These are phyloP conservation scores for Lophura swinhoii DNA, from an alignment of 2,797 vertebrate genomes.

Conservation along the genomic window DNA sequence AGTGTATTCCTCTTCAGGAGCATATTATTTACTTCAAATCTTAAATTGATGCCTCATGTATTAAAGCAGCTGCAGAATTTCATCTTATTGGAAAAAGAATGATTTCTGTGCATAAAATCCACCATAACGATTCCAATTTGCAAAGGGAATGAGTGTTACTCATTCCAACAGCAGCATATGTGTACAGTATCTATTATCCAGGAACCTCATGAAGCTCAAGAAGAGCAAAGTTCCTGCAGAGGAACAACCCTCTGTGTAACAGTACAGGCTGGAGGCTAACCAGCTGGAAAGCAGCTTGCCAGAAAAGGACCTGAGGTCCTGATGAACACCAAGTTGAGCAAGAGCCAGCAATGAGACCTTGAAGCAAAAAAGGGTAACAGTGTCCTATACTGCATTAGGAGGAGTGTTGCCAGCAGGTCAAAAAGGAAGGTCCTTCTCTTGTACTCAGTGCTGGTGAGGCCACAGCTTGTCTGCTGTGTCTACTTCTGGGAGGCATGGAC, in stretches of 20 bases:
- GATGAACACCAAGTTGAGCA: not conserved
- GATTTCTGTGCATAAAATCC: not conserved
- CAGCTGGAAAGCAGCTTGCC: not conserved
- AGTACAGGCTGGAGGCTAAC: not conserved
- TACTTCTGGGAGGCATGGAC: not conserved
- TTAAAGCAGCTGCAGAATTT: slow-evolving; percentile 4
- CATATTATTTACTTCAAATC: not conserved
- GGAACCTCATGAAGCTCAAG: not conserved
- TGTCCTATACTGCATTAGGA: not conserved
- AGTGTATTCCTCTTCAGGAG: not conserved
- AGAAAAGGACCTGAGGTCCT: not conserved
- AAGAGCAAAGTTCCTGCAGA: not conserved
- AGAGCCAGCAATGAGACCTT: not conserved
- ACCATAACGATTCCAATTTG: not conserved
- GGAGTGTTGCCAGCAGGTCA: not conserved
- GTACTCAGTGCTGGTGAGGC: not conserved
- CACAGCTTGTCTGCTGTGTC: not conserved
- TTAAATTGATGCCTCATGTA: not conserved
- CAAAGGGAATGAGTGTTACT: not conserved
- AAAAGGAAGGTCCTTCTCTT: not conserved
- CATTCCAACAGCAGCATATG: not conserved
- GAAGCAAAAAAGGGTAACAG: accelerated
- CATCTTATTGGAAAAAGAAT: not conserved
- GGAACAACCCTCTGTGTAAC: accelerated
- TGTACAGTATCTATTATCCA: not conserved